A percentile compares a stretch with the other conserved stretches of the same genome.
phyloP scores from a whole-genome alignment of 2,888 invertebrate genomes.

The Nasonovia ribisnigri region DNA sequence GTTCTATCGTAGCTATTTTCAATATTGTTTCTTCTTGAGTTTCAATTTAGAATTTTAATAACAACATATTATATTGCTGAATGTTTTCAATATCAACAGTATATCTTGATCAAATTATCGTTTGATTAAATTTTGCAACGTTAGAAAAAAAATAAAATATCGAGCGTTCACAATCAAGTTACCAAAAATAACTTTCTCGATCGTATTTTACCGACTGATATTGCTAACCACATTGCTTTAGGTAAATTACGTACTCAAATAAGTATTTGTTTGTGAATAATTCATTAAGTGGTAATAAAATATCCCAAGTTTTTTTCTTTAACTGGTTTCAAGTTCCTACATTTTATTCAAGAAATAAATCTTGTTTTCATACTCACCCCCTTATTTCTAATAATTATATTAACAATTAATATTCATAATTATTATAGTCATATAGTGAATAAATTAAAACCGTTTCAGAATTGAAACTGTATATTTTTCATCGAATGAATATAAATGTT shows the following conservation, averaged over 20 bases:
- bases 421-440: neutral
- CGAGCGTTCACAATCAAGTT: no score
- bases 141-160: no score
- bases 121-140: no score
- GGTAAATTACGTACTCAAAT: neutral
- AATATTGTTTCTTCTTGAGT: no score
- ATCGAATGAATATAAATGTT: neutral
- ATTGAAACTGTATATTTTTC: neutral
- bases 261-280: neutral
- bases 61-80: no score
- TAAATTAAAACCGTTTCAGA: neutral
- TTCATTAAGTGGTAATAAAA: neutral
- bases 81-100: no score
- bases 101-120: no score
- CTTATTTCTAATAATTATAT: neutral
- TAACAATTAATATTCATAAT: no score
- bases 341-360: neutral
- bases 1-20: no score
- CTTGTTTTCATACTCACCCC: neutral
- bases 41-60: no score
- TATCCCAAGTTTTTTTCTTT: neutral
- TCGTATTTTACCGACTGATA: no score
- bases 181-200: no score
- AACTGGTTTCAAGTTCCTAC: neutral
- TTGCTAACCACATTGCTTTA: neutral